A percentile compares a stretch with the other conserved stretches of the same genome.
phyloP scores from a whole-genome alignment of 2,113 vertebrate species.

The Erythrocercus mccallii region DNA sequence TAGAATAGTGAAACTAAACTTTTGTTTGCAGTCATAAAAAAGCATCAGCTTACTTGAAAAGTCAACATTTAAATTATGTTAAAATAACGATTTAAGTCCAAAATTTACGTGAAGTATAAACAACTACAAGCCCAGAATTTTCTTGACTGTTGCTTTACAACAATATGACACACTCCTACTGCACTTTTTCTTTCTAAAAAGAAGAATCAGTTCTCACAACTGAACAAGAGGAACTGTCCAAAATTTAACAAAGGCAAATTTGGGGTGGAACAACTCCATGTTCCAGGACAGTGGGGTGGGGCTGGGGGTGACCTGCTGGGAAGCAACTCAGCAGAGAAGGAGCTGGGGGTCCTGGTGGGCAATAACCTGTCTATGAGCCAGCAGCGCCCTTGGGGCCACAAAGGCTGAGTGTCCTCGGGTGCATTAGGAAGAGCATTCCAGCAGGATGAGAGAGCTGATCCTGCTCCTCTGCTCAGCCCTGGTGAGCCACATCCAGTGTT shows the following conservation, averaged over 20 bases:
- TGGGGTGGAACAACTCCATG: accelerated
- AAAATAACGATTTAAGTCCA: neutral
- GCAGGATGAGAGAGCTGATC: neutral
- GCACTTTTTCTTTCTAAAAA: neutral
- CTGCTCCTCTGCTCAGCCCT: neutral
- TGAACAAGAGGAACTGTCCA: neutral
- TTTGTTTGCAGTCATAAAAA: neutral
- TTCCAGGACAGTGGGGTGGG: neutral
- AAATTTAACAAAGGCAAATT: neutral
- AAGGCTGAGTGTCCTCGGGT: neutral
- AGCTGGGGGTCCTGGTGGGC: neutral
- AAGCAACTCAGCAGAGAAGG: neutral
- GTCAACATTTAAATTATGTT: neutral
- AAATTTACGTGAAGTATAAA: neutral
- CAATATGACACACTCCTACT: neutral
- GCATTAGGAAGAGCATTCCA: neutral
- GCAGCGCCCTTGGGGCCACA: neutral
- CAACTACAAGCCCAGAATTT: neutral
- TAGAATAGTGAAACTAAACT: neutral
- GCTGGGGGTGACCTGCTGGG: neutral
- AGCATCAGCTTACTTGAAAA: neutral
- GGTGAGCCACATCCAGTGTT: neutral
- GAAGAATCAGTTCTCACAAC: neutral
- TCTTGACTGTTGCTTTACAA: neutral
- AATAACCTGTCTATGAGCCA: neutral